A percentile compares a stretch with the other conserved stretches of the same genome.
Evolutionary conservation across 2,797 vertebrate species (phyloP).

Genomic region (Buphagus erythrorhynchus): DNA sequence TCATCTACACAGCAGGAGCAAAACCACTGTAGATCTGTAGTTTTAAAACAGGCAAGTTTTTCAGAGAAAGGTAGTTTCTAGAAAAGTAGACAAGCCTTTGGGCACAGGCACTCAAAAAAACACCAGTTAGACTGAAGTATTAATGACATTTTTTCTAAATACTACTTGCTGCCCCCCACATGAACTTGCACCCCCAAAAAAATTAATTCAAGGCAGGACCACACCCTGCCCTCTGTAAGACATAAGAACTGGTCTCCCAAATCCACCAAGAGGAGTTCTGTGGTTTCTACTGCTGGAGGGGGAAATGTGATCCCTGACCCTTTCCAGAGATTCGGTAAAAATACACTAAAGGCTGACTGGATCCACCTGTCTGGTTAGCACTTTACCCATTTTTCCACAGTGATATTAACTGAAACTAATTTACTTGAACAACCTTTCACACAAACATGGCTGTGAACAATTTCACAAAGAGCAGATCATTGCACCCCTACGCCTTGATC

Average conservation of each 20-base stretch:
- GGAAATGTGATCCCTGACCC: conserved; percentile 7
- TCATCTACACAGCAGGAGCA: not conserved
- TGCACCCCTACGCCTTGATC: conserved; percentile 16
- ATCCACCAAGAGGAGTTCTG: conserved; percentile 41
- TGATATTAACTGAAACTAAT: conserved; percentile 40
- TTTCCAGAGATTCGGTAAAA: not conserved
- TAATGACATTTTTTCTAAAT: not conserved
- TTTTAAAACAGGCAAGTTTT: not conserved
- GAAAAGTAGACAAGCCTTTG: not conserved
- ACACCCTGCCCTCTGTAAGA: not conserved
- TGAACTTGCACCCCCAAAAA: not conserved
- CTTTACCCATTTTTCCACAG: conserved; percentile 6
- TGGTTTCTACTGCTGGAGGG: conserved; percentile 16
- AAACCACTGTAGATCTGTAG: not conserved
- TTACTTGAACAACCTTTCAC: conserved; percentile 40
- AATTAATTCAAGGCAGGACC: not conserved
- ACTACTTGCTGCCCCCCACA: not conserved
- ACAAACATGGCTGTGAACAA: not conserved
- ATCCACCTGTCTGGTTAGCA: conserved; percentile 49
- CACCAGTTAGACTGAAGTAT: not conserved
- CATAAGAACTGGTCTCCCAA: not conserved
- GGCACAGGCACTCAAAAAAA: not conserved
- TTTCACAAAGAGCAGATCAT: conserved; percentile 7
- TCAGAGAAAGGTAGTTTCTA: not conserved
- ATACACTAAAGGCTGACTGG: conserved; percentile 25